These are phyloP conservation scores for Rhinogobio ventralis DNA, from an alignment of 2,797 vertebrate species.

Conservation along the genomic window DNA sequence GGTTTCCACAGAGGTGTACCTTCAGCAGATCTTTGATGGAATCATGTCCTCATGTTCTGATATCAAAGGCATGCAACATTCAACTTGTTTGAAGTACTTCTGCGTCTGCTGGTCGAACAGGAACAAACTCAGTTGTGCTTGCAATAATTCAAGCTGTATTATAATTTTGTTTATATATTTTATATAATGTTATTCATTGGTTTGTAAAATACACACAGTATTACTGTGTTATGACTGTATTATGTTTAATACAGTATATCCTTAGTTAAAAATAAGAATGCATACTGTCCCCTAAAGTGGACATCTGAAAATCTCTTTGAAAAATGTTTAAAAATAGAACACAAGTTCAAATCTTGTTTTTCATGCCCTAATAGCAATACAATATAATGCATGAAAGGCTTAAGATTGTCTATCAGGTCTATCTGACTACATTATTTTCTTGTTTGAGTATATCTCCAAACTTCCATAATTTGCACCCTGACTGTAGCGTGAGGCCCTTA, in stretches of 20 bases:
- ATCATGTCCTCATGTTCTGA: not conserved
- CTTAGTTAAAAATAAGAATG: not conserved
- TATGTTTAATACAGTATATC: not conserved
- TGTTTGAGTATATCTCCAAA: not conserved
- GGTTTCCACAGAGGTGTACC: not conserved
- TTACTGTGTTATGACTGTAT: not conserved
- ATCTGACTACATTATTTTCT: not conserved
- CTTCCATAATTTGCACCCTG: not conserved
- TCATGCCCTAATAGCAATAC: not conserved
- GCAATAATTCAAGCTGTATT: not conserved
- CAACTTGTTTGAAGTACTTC: not conserved
- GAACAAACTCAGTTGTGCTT: not conserved
- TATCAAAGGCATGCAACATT: not conserved
- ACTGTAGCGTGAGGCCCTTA: not conserved
- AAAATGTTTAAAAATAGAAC: not conserved
- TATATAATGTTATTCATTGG: not conserved
- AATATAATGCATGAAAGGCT: not conserved
- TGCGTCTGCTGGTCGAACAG: too few relatives aligned
- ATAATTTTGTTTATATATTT: not conserved
- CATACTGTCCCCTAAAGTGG: not conserved
- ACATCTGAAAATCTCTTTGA: not conserved
- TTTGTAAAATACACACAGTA: not conserved
- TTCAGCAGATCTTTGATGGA: not conserved
- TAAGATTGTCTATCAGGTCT: not conserved
- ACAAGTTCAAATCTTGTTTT: not conserved